Percentiles rank a stretch among this genome's conserved stretches.
Conservation (phyloP, 1,140 invertebrate species). For the Lucilia sericata region DNA sequence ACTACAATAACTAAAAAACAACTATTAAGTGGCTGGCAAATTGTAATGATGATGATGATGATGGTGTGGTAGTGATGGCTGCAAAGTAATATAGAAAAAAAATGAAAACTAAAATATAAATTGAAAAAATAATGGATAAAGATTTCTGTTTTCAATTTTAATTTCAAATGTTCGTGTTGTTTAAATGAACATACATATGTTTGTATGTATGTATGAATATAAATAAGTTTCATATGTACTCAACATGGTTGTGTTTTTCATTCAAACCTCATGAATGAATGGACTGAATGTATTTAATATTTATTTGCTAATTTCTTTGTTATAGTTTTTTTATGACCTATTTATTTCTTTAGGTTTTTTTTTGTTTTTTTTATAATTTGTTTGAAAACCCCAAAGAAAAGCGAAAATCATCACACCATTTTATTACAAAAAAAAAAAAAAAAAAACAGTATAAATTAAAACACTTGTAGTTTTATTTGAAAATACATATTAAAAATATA, state of each 20-base stretch:
- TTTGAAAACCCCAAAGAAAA: background rate
- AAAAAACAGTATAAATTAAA: background rate
- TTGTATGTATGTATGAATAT: too few species aligned
- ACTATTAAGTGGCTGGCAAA: background rate
- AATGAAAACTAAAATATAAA: background rate
- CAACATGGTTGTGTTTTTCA: too few species aligned
- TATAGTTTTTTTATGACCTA: background rate
- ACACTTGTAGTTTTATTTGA: slow-evolving; percentile 26
- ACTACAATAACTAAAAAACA: background rate
- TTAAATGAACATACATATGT: background rate
- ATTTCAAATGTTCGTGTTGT: background rate
- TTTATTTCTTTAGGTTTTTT: slow-evolving; percentile 13
- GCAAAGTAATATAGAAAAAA: background rate
- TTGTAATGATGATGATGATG: slow-evolving; percentile 10
- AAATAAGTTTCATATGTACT: too few species aligned
- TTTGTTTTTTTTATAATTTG: background rate
- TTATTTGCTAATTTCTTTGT: background rate
- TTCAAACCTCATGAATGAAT: too few species aligned
- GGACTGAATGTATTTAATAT: too few species aligned
- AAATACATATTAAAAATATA: background rate
- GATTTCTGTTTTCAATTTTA: background rate
- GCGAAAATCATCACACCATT: slow-evolving; percentile 20
- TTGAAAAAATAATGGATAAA: slow-evolving; percentile 4
- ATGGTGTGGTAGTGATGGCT: background rate
- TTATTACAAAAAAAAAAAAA: background rate